A percentile compares a stretch with the other conserved stretches of the same genome.
Evolutionary conservation across 2,888 invertebrate genomes (phyloP).

Genomic region (Agrotis clavis): DNA sequence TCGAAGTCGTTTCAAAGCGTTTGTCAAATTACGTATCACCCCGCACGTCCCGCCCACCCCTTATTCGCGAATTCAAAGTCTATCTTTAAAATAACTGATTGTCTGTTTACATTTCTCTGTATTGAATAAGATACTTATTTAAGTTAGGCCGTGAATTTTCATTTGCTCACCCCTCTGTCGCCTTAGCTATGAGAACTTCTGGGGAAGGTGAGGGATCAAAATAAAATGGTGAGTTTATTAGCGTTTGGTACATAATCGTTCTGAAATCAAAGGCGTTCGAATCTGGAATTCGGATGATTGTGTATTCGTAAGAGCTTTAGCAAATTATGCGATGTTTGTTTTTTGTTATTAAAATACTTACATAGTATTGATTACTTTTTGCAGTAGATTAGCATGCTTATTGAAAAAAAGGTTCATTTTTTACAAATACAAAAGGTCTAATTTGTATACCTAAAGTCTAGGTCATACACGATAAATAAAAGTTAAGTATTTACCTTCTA

Average conservation of each 20-base stretch:
- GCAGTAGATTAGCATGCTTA: neutral
- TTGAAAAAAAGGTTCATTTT: neutral
- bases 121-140: slow-evolving; percentile 84
- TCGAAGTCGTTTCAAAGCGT: slow-evolving; percentile 74
- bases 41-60: slow-evolving; percentile 63
- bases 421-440: neutral
- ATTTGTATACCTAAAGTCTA: too few species aligned
- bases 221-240: slow-evolving; percentile 82
- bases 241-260: slow-evolving; percentile 82
- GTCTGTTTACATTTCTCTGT: slow-evolving; percentile 89
- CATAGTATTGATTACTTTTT: neutral
- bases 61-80: slow-evolving; percentile 79
- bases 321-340: slow-evolving; percentile 81
- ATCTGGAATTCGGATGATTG: slow-evolving; percentile 79
- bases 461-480: neutral
- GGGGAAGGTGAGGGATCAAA: slow-evolving; percentile 67
- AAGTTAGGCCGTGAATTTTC: slow-evolving; percentile 72
- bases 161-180: slow-evolving; percentile 57
- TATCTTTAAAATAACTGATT: slow-evolving; percentile 89
- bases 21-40: slow-evolving; percentile 79
- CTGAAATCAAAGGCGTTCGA: slow-evolving; percentile 82
- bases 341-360: slow-evolving; percentile 58
- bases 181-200: slow-evolving; percentile 46
- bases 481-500: neutral
- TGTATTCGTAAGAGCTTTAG: slow-evolving; percentile 79